Evolutionary conservation across 2,797 vertebrate genomes (phyloP), one percentile per base, ranked within the genome.

Genomic region (Hoplostethus atlanticus): DNA sequence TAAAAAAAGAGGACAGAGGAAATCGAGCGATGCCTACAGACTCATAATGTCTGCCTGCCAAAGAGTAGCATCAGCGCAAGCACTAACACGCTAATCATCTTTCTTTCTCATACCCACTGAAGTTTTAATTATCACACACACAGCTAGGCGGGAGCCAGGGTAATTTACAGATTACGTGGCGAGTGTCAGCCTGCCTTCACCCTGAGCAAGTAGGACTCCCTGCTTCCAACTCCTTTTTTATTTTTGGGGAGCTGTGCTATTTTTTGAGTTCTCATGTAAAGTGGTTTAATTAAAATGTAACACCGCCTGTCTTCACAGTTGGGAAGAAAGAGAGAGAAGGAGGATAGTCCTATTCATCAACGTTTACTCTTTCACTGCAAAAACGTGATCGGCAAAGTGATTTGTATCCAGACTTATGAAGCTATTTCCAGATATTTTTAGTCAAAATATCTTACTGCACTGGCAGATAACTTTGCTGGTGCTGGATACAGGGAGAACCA

Each of bases 41-140:
- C 77, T 76, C 64, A n/a, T 30, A 68, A 52, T 10, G 28, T 77
- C 61, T 81, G 79, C 53, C 68, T 86, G 86, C 86, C 81, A 87
- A 85, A 80, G 68, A 83, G 81, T 67, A 80, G 64, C 58, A 82
- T 55, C 53, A 42, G 62, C 67, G 48, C 95, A 95, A 92, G 96
- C 90, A 80, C 72, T 72, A 89, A 90, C 95, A 94, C 52, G 93
- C 89, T 91, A 92, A 90, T 89, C 90, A 87, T 92, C 86, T 78
- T 80, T 86, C 84, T 83, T 84, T 88, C 80, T 88, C 80, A 90
- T 88, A 81, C 82, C 85, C 81, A 84, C 86, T 76, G 73, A 83
- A 84, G 80, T 85, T 92, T 89, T 91, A 91, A 95, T 95, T 93
- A 84, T 81, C 47, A 46, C 92, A 72, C 65, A 30, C 54, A 17